Base-by-base conservation (phyloP, 2,888 invertebrate species). In the Marasmarcha lunaedactyla region DNA sequence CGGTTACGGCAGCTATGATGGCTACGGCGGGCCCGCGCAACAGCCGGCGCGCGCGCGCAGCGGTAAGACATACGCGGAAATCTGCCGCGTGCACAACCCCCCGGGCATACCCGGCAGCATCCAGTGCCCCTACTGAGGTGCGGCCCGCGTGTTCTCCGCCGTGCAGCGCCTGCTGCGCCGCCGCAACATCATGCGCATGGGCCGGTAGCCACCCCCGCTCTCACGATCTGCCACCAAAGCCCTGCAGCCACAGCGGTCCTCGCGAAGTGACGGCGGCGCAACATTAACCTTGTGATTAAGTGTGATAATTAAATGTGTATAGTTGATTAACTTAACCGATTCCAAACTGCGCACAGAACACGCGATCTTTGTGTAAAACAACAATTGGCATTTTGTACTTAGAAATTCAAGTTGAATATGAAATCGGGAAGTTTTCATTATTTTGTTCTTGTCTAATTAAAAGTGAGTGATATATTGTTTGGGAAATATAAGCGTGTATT, bases 81-180 rank as follows among this genome's bases (percentile, higher is more conserved):
- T 92, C 47, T 92, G 92, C 57, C 83, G 88, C 41, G 87, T 90
- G 5, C 86, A 90, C 47, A 87, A 72, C 84, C 90, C 52, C 72
- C 90, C 51, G 71, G 87, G 68, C 45, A 84, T 30, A n/a, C 30
- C 87, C 0, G 84, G 86, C 0, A 87, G 85, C 35, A 86, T 89
- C 15, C 77, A 87, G 44, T 90, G 90, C 63, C 88, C 88, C 41
- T 88, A 85, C 73, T 86, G 74, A 83, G 77, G 77, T 68, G 77
- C 77, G 54, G 73, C 71, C 66, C 83, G 83, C 83, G 83, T 81
- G 81, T 79, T 81, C 83, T 79, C 77, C 78, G 78, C 77, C 58
- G 69, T 81, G 76, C 71, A 79, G 72, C 77, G 81, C 37, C 55
- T 83, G 60, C 73, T 81, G 50, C 70, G 79, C 46, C 74, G 81